phyloP scores from a whole-genome alignment of 53 echinoderm and acorn worm species.

The Paracentrotus lividus region DNA sequence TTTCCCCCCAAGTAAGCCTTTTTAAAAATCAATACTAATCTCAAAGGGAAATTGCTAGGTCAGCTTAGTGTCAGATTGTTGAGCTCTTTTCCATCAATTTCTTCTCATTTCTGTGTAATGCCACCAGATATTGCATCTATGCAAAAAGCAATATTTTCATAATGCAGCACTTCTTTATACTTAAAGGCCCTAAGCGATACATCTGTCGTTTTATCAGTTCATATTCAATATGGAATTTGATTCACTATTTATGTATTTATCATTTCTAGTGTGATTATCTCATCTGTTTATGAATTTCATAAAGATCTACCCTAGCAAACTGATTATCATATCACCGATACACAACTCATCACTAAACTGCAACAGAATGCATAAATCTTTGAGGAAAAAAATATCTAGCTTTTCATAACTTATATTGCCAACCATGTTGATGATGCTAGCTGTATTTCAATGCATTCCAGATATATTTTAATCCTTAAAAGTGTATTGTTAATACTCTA shows the following conservation, averaged over 20 bases:
- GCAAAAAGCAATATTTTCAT: neutral
- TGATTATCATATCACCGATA: neutral
- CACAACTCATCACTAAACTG: neutral
- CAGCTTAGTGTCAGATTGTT: neutral
- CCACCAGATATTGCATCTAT: neutral
- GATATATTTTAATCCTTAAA: neutral
- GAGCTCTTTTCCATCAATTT: neutral
- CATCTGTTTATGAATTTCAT: neutral
- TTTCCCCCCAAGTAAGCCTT: neutral
- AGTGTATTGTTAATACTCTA: neutral
- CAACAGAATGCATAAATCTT: neutral
- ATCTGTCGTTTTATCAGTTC: neutral
- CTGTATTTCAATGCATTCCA: neutral
- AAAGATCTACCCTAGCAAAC: neutral
- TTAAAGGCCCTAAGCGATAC: neutral
- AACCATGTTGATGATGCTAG: neutral
- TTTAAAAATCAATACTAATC: neutral
- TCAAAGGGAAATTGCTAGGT: neutral
- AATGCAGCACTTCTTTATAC: neutral
- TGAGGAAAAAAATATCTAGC: neutral
- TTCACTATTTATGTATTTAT: neutral
- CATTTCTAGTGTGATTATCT: neutral
- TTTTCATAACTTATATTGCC: neutral
- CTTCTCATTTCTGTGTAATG: neutral
- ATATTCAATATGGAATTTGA: neutral